Base-by-base conservation (phyloP, 1,140 invertebrate genomes). In the Halyomorpha halys region DNA sequence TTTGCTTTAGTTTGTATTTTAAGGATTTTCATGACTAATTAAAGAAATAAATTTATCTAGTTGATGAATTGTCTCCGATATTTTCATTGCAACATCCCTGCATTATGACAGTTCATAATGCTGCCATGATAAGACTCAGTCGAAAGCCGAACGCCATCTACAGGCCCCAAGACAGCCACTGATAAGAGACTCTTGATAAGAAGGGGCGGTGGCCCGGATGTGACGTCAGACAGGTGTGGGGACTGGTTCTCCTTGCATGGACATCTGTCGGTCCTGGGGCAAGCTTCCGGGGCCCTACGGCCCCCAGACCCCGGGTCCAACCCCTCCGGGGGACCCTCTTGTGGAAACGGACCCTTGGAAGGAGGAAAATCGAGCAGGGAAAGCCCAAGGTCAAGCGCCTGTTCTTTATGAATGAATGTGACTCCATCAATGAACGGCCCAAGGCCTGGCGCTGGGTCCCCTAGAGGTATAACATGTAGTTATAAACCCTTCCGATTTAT, bases 181-280 rank as follows among this genome's bases (percentile, higher is more conserved):
- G 47, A 19, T 21, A 21, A 21, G 21, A 18, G 47, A 49, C 2
- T 13, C 6, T n/a, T 21, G 47, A 49, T 19, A 18, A 49, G 47
- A 16, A 21, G n/a, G 47, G 47, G 47, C 47, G 47, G 47, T 49
- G 47, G 47, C 47, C 47, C 47, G 47, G 47, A 49, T 49, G 47
- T 49, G 47, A 49, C 47, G 47, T 49, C 47, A 49, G n/a, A 18
- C n/a, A 49, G 47, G 47, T 49, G 47, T 49, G 47, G 47, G 47
- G 47, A 49, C 47, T 49, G 47, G 47, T 49, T 49, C 47, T 49
- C 47, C 47, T 49, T 49, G 47, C 47, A 21, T 18, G 47, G n/a
- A 49, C 47, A 49, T 49, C 47, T 49, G 47, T 18, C 14, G 47
- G 47, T 8, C 47, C n/a, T 19, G n/a, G 47, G 21, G 47, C 16